Evolutionary conservation across 2,797 vertebrate genomes (phyloP).

Genomic region (Molossus alvarezi): DNA sequence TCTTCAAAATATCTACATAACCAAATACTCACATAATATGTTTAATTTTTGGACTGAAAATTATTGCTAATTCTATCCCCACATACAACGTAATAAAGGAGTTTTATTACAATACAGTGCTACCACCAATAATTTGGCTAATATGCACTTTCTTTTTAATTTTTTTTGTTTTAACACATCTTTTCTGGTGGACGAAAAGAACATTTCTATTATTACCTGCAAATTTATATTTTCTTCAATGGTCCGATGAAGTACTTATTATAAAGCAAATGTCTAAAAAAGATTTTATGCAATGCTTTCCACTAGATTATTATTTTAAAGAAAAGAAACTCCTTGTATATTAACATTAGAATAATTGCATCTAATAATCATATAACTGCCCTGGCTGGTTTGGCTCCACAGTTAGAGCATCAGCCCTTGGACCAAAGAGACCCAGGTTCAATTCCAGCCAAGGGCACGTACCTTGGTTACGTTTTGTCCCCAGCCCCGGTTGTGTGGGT

Average conservation of each 20-base stretch:
- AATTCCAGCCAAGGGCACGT: no score
- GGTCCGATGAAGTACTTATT: not conserved
- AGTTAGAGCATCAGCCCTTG: no score
- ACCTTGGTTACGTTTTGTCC: no score
- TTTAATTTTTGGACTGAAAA: constrained; percentile 17
- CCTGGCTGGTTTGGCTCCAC: no score
- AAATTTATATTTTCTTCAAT: constrained; percentile 58
- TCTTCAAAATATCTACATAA: constrained; percentile 56
- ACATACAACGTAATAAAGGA: not conserved
- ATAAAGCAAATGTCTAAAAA: not conserved
- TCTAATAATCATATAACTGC: not conserved
- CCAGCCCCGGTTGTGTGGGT: no score
- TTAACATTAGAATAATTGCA: not conserved
- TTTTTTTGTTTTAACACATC: constrained; percentile 2
- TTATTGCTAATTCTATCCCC: constrained; percentile 55
- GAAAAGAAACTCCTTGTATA: not conserved
- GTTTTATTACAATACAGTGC: constrained; percentile 53
- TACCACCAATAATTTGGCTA: not conserved
- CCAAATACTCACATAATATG: not conserved
- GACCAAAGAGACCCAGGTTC: no score
- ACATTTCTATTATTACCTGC: constrained; percentile 31
- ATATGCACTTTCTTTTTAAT: constrained; percentile 45
- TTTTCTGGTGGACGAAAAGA: constrained; percentile 57
- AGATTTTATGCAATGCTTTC: constrained; percentile 53
- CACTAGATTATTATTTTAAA: constrained; percentile 36